Conservation (phyloP, 2,113 vertebrate genomes). For the Bagarius yarrelli region DNA sequence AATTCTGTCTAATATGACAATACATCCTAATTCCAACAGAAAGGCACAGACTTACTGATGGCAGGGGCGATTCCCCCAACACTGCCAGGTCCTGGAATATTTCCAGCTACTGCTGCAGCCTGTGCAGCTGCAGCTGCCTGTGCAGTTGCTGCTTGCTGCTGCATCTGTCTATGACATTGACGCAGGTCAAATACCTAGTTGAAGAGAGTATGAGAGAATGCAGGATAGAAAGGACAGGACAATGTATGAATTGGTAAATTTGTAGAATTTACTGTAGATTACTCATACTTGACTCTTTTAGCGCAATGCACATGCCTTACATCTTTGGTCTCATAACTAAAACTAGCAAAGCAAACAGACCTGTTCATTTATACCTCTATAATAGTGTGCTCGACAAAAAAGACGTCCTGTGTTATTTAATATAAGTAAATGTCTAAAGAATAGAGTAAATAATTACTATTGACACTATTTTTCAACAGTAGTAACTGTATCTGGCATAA, state of each 20-base stretch:
- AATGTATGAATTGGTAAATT: not conserved
- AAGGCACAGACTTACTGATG: conserved; percentile 63
- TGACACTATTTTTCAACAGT: too few relatives aligned
- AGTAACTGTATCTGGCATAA: too few relatives aligned
- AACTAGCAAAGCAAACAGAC: not conserved
- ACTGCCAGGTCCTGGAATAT: conserved; percentile 66
- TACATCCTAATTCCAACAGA: not conserved
- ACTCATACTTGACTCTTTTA: not conserved
- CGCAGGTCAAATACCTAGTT: conserved; percentile 76
- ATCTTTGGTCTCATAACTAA: not conserved
- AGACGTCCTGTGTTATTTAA: too few relatives aligned
- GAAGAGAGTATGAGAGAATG: not conserved
- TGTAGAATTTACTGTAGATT: not conserved
- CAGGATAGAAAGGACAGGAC: conserved; percentile 5
- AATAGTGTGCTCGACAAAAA: too few relatives aligned
- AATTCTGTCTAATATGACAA: not conserved
- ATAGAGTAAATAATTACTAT: too few relatives aligned
- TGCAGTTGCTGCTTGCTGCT: conserved; percentile 76
- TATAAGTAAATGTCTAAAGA: too few relatives aligned
- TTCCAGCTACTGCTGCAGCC: conserved; percentile 65
- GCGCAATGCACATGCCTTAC: not conserved
- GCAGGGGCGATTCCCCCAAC: conserved; percentile 71
- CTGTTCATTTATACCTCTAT: not conserved
- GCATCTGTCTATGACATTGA: conserved; percentile 82
- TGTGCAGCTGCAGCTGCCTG: conserved; percentile 66